A percentile compares a stretch with the other conserved stretches of the same genome.
phyloP scores from a whole-genome alignment of 2,888 invertebrate species.

The Galerucella pusilla region DNA sequence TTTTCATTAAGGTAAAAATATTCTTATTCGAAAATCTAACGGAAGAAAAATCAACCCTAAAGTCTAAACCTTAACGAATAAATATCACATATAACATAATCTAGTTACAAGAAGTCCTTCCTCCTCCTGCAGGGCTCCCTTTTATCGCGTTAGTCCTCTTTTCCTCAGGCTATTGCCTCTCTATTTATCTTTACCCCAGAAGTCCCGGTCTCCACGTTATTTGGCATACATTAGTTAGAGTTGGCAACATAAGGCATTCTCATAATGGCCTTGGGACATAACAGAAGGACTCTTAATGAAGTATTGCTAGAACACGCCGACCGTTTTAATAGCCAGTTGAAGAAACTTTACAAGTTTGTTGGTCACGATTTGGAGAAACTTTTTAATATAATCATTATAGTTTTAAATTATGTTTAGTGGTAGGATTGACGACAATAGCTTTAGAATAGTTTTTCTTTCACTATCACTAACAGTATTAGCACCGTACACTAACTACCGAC shows the following conservation, averaged over 20 bases:
- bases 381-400: conserved; percentile 3
- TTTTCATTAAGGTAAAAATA: background rate
- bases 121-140: conserved; percentile 58
- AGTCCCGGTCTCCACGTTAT: conserved; percentile 57
- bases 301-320: conserved; percentile 50
- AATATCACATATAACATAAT: conserved; percentile 60
- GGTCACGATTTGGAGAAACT: conserved; percentile 21
- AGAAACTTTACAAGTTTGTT: conserved; percentile 29
- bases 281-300: conserved; percentile 60
- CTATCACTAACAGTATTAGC: too few species aligned
- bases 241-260: conserved; percentile 62
- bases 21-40: background rate
- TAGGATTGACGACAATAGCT: too few species aligned
- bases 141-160: conserved; percentile 64
- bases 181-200: conserved; percentile 64
- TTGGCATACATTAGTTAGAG: conserved; percentile 61
- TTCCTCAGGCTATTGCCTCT: conserved; percentile 62
- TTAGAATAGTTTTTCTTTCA: too few species aligned
- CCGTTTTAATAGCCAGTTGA: conserved; percentile 31
- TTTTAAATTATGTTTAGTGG: background rate
- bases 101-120: conserved; percentile 60
- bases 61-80: conserved; percentile 44
- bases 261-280: conserved; percentile 58
- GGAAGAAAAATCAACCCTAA: background rate
- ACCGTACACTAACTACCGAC: too few species aligned